Base-by-base conservation (phyloP, 2,888 invertebrate genomes). In the Eristalinus sepulchralis region DNA sequence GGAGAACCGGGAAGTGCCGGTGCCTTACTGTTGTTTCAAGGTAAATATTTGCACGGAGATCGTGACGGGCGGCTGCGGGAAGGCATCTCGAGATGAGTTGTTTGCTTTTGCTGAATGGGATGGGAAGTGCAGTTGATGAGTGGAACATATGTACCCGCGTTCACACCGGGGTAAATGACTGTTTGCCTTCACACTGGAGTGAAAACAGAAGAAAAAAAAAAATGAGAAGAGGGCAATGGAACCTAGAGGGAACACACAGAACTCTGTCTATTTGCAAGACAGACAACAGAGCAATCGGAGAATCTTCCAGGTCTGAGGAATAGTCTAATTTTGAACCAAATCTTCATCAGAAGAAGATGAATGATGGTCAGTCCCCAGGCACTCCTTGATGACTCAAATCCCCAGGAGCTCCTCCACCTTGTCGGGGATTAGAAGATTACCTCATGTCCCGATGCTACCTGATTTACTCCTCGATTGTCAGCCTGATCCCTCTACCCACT, bases 1-100 rank as follows among this genome's bases (percentile, higher is more conserved):
- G 33, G 33, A 27, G 20, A 33, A 53, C 55, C 47, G 68, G 73
- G 72, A 83, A 83, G 68, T 73, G 36, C n/a, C 17, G 64, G 55
- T 57, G 63, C 57, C 68, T 68, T 36, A 77, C 64, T 75, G 76
- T 76, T 66, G 36, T 63, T 73, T 80, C 53, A 34, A 60, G 53
- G 73, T 57, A 60, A 76, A 67, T 67, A 76, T 60, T 59, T 67
- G 24, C 33, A 33, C 24, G 31, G 5, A 33, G 13, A 66, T 76
- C 66, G 59, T 59, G 39, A 39, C n/a, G 39, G 27, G 24, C n/a
- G 24, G 22, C n/a, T 31, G 60, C 11, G 27, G 27, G 27, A 6
- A 13, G 4, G 22, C 11, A 24, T 57, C 31, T 75, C 27, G 11
- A 66, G 53, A 31, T 24, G 22, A 53, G 24, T 20, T 68, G 55